Base-by-base conservation (phyloP, 2,888 invertebrate species). In the Leucoma salicis region DNA sequence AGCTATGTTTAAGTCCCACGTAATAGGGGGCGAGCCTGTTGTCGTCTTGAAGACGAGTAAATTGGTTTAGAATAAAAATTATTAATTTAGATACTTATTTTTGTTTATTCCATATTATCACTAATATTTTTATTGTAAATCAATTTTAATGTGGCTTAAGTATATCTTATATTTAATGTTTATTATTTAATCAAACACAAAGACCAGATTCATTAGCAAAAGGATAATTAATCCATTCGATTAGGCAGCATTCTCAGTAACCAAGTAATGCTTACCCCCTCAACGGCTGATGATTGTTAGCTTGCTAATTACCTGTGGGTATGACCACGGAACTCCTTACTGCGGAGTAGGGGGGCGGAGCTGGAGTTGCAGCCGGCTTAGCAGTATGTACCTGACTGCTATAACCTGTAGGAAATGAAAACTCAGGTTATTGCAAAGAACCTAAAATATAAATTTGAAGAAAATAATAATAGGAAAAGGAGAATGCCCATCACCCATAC, bases 361-460 rank as follows among this genome's bases (percentile, higher is more conserved):
- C 95, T 16, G 95, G 95, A 31, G 95, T 95, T 15, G 94, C 92
- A 39, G 93, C 93, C 4, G 94, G 95, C 82, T 94, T 95, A 38
- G 91, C 93, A 63, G 93, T 95, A 80, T 91, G 91, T 60, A 92
- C 88, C 77, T 82, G 80, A 28, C 59, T 74, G 10, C 66, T 73
- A 47, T 85, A 85, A 35, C 89, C 89, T 83, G 39, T 3, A 16
- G 15, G 33, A 36, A 38, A 3, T 32, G 14, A 31, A 35, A 29
- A 3, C n/a, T n/a, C n/a, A n/a, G n/a, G n/a, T n/a, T n/a, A n/a
- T n/a, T n/a, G n/a, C n/a, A n/a, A n/a, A n/a, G n/a, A n/a, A n/a
- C n/a, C n/a, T n/a, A n/a, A n/a, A n/a, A n/a, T n/a, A n/a, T n/a
- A n/a, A n/a, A n/a, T n/a, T n/a, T n/a, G n/a, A n/a, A n/a, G n/a